These are phyloP conservation scores for Antedon mediterranea DNA, from an alignment of 53 echinoderm and acorn worm genomes.

Conservation along the genomic window DNA sequence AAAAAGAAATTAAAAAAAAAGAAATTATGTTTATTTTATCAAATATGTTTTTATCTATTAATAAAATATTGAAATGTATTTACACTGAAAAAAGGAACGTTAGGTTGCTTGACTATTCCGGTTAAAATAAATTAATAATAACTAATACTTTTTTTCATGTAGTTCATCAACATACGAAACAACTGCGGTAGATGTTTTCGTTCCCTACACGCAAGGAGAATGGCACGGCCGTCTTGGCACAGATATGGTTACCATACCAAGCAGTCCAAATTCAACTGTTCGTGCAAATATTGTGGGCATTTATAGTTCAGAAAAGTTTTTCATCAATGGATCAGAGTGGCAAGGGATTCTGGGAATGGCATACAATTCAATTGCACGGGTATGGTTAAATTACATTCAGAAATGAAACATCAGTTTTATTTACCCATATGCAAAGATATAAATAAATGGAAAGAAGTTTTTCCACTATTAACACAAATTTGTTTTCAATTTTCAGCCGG, in stretches of 20 bases:
- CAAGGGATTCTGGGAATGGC: constrained; percentile 90
- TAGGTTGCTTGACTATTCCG: too few species aligned
- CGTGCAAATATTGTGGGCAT: constrained; percentile 61
- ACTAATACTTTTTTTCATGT: neutral
- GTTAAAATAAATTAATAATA: too few species aligned
- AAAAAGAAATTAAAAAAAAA: too few species aligned
- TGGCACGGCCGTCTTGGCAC: constrained; percentile 72
- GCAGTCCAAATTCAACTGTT: constrained; percentile 33
- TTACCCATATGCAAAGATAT: too few species aligned
- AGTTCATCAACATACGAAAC: constrained; percentile 56
- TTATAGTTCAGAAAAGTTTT: constrained; percentile 63
- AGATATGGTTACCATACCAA: constrained; percentile 43
- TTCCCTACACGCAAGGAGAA: constrained; percentile 77
- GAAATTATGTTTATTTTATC: too few species aligned
- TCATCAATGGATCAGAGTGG: constrained; percentile 83
- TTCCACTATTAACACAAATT: too few species aligned
- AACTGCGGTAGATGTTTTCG: constrained; percentile 32
- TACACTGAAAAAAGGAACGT: too few species aligned
- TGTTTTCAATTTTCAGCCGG: constrained; percentile 45
- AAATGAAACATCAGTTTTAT: too few species aligned
- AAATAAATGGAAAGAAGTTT: too few species aligned
- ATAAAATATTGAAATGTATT: too few species aligned
- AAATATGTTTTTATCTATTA: too few species aligned
- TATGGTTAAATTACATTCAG: constrained; percentile 7
- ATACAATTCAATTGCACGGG: constrained; percentile 73